Evolutionary conservation across 2,888 invertebrate species (phyloP), one percentile per base, ranked within the genome.

Genomic region (Phrixothrix hirtus): DNA sequence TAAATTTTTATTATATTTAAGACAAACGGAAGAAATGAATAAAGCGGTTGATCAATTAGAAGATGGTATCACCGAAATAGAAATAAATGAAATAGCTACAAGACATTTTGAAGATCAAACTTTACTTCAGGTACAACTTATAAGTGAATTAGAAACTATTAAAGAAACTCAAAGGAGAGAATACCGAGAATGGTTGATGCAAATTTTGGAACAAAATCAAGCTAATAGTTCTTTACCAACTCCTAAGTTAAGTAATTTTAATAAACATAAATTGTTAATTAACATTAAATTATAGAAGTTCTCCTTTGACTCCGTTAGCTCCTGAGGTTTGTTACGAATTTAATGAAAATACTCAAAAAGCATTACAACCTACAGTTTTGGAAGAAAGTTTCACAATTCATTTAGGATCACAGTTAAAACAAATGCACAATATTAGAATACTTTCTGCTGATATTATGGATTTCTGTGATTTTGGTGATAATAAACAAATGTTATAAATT

Each of bases 331-430:
- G 43, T 6, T 42, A 48, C 15, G 43, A 32, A 36, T 57, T 37
- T 17, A 50, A 29, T 27, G 35, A 52, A 10, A 45, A 31, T 30
- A 56, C 53, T 25, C 50, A 49, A 36, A 59, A 55, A 29, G 34
- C 36, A 17, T 29, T 47, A 2, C 60, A 61, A 36, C 49, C 57
- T 27, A 70, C 71, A 31, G 66, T 71, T 45, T 61, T 93, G 67
- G 95, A 96, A 77, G 97, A 97, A 78, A 95, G 95, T 76, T 98
- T 97, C 75, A 98, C 97, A 12, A 96, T 98, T 69, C 95, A 97
- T 79, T 81, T 97, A 58, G 97, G 98, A 38, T 95, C 96, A 2
- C 99, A 99, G 78, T 83, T 98, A 74, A 99, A 99, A 75, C 96
- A 97, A 70, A 98, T 95, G 82, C 97, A 99, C 76, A 99, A 99